Evolutionary conservation across 2,797 vertebrate species (phyloP), one percentile per base, ranked within the genome.

Genomic region (Chromis chromis): DNA sequence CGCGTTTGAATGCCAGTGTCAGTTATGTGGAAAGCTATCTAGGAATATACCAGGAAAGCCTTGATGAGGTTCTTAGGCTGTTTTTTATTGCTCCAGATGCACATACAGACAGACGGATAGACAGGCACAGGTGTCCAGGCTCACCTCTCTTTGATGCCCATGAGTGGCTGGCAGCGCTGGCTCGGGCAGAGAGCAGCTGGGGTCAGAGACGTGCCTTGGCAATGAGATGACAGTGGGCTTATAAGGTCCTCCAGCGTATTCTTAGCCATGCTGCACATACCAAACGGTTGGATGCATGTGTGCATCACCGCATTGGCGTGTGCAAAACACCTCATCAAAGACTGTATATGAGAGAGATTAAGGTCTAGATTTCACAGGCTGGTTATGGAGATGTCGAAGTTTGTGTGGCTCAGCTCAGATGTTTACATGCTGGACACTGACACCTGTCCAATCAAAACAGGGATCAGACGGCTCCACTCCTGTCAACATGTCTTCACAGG

Each of bases 71-170:
- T 54, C 27, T 56, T 17, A 9, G 24, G 27, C 24, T 69, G 55
- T 31, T 31, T 65, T 65, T 72, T 61, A 19, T 59, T 56, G 48
- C 73, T 78, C 40, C 76, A 80, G 61, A 76, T 79, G 63, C 66
- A 78, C 42, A 40, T 62, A 70, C 55, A 8, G 52, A 46, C 40
- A 25, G 70, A 61, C 58, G 70, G 80, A 83, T 22, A 69, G 87
- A 81, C 83, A 57, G 77, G 65, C 81, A 74, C 86, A 89, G 86
- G 85, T 89, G 90, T 83, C 72, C 56, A 56, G 71, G 57, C 74
- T 79, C 73, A 67, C 59, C 62, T 79, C 79, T 77, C 85, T 88
- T 82, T 88, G 81, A 91, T 85, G 81, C 77, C 76, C 65, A 66
- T 64, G 78, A 85, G 79, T 82, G 76, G 70, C 72, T 80, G 70